phyloP scores from a whole-genome alignment of 35 echinoderm and acorn worm species.

The Ophiothrix spiculata region DNA sequence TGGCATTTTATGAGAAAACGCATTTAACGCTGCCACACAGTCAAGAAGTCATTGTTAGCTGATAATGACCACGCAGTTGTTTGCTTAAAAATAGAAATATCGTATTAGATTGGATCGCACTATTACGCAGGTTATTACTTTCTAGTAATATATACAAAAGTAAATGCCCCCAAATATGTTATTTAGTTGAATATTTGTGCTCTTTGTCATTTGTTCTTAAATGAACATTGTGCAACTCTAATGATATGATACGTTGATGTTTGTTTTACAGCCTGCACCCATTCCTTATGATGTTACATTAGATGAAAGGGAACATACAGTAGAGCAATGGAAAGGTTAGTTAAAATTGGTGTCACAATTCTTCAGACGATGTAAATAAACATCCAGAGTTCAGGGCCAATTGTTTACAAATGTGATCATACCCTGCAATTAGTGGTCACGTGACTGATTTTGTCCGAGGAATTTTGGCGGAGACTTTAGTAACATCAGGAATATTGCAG shows the following conservation, averaged over 20 bases:
- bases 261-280: constrained; percentile 53
- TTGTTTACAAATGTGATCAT: not conserved
- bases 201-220: not conserved
- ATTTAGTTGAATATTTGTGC: not conserved
- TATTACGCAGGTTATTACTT: not conserved
- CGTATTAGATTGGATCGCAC: too few species aligned
- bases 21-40: too few species aligned
- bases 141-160: not conserved
- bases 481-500: too few species aligned
- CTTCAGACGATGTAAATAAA: not conserved
- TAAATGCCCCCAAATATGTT: not conserved
- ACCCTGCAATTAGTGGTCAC: too few species aligned
- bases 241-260: not conserved
- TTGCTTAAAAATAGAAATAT: too few species aligned
- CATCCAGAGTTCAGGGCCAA: not conserved
- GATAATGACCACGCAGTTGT: too few species aligned
- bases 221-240: not conserved
- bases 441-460: constrained; percentile 56
- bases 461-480: not conserved
- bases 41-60: too few species aligned
- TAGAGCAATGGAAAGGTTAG: constrained; percentile 92
- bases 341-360: not conserved
- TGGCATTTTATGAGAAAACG: too few species aligned
- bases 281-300: constrained; percentile 82
- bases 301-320: constrained; percentile 85